Evolutionary conservation across 2,797 vertebrate genomes (phyloP), one percentile per base, ranked within the genome.

Genomic region (Crenichthys baileyi): DNA sequence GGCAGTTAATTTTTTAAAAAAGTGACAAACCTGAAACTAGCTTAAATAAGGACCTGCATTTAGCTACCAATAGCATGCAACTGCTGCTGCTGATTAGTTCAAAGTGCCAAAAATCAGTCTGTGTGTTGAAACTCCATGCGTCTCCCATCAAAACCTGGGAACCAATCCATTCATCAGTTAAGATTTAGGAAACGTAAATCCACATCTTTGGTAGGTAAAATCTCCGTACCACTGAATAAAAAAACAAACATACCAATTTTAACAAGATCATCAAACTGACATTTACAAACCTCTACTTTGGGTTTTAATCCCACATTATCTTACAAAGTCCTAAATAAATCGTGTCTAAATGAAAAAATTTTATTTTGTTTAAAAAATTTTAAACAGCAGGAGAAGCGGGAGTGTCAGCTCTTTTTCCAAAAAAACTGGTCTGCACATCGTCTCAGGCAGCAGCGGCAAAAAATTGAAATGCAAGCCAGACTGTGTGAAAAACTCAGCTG

Each of bases 51-150:
- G 7, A 20, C 48, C 22, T 26, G n/a, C 0, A 9, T 76, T 7
- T 55, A 75, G 44, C 76, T 20, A 6, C 73, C 77, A 24, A 70
- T 73, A 78, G 68, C 93, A 93, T 94, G 93, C 94, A 81, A 18
- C 61, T 61, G 72, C 88, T 85, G 82, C 2, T 53, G 22, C 2
- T 15, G 80, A 91, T 93, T 94, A 94, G 92, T 93, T 76, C 0
- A 78, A 75, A 29, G 87, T 90, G 89, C 46, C 18, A 39, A 65
- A 22, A 22, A 24, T 76, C 83, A 86, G 51, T 71, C 31, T 74
- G 87, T 60, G 48, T 89, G 78, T 86, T 72, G 63, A 90, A 93
- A 75, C 88, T 85, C 68, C 95, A 94, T 95, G 94, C 94, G 74
- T 88, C 78, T 89, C 80, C 83, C 58, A 73, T 75, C 73, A 87